A percentile compares a stretch with the other conserved stretches of the same genome.
phyloP scores from a whole-genome alignment of 1,140 invertebrate genomes.

The Trypoxylus dichotomus region DNA sequence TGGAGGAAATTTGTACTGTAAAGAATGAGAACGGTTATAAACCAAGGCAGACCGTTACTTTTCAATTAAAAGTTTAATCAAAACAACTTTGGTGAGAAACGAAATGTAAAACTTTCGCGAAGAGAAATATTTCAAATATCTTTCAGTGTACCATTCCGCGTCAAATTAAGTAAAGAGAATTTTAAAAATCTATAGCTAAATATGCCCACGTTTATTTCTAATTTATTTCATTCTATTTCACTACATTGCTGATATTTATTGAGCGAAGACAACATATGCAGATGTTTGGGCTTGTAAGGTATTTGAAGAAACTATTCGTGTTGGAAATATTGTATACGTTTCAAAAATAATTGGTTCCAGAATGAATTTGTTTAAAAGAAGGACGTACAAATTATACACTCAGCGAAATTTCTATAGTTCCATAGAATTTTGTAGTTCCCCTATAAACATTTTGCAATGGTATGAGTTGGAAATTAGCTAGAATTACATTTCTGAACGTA shows the following conservation, averaged over 20 bases:
- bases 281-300: too few species aligned
- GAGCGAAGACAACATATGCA: too few species aligned
- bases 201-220: neutral
- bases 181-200: neutral
- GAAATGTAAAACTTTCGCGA: neutral
- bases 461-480: too few species aligned
- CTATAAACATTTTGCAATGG: too few species aligned
- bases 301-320: too few species aligned
- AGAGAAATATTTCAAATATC: neutral
- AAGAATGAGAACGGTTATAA: constrained; percentile 9
- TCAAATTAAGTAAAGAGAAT: neutral
- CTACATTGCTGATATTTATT: neutral
- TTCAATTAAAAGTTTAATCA: constrained; percentile 25
- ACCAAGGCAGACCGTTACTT: neutral
- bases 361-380: too few species aligned
- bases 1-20: neutral
- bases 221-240: neutral
- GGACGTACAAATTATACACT: too few species aligned
- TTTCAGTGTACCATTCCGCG: neutral
- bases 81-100: neutral
- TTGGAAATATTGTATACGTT: too few species aligned
- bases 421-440: too few species aligned
- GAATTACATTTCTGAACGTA: too few species aligned
- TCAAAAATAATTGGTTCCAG: too few species aligned
- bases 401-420: too few species aligned